Conservation (phyloP, 64 coral and sea anemone genomes). For the Acropora tenuis region DNA sequence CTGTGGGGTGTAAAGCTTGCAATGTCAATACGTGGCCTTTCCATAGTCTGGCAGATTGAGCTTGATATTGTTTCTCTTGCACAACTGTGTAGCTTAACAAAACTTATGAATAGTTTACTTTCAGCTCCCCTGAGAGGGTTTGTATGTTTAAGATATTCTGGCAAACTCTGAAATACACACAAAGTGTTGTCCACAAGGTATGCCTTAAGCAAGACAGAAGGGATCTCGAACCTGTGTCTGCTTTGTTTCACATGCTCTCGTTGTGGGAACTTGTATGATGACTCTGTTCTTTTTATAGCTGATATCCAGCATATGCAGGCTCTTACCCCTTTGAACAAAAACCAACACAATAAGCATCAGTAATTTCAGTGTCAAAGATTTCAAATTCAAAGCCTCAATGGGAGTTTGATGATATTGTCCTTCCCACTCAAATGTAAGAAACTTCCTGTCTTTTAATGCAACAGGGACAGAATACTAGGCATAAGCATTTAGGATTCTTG, state of each 20-base stretch:
- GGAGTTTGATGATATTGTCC: slow-evolving; percentile 3
- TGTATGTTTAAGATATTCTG: background rate
- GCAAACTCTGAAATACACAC: background rate
- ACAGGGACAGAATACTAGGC: slow-evolving; percentile 32
- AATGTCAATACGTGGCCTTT: background rate
- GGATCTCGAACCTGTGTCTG: slow-evolving; percentile 3
- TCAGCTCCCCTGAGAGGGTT: background rate
- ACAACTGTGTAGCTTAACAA: background rate
- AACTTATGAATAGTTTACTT: background rate
- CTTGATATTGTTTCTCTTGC: background rate
- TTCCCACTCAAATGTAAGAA: slow-evolving; percentile 38
- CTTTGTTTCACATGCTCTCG: slow-evolving; percentile 25
- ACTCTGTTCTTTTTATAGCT: background rate
- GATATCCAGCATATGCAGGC: slow-evolving; percentile 31
- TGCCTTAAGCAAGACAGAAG: background rate
- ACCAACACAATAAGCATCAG: slow-evolving; percentile 15
- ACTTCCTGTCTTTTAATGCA: background rate
- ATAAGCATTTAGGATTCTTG: slow-evolving; percentile 32
- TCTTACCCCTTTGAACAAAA: slow-evolving; percentile 2
- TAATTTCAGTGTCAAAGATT: slow-evolving; percentile 23
- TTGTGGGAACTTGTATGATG: slow-evolving; percentile 8
- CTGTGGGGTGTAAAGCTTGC: background rate
- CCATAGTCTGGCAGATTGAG: background rate
- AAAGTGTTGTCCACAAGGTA: background rate
- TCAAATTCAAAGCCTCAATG: background rate